Conservation (phyloP, 2,797 vertebrate genomes). For the Simalia tracyae region DNA sequence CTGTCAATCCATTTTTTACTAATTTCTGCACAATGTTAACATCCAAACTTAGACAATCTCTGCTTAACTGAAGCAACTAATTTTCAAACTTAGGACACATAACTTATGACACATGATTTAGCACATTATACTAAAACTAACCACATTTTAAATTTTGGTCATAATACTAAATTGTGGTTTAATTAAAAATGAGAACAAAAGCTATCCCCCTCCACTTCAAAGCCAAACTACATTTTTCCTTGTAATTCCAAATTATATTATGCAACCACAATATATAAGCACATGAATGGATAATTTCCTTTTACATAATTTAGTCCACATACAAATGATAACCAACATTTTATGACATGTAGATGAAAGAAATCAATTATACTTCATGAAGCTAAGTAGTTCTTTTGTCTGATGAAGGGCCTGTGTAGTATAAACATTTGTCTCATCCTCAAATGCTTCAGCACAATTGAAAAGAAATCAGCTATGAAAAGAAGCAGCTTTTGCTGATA, state of each 20-base stretch:
- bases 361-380: background rate
- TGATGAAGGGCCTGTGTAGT: background rate
- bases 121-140: background rate
- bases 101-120: background rate
- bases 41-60: background rate
- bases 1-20: background rate
- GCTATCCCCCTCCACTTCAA: background rate
- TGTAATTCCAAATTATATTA: background rate
- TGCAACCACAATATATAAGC: background rate
- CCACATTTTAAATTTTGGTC: background rate
- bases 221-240: background rate
- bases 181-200: background rate
- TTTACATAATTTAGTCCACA: background rate
- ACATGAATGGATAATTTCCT: background rate
- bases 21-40: background rate
- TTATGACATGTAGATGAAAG: background rate
- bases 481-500: background rate
- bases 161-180: background rate
- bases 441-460: background rate
- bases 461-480: background rate
- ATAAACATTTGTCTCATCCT: conserved; percentile 4
- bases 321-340: background rate
- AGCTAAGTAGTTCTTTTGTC: background rate
- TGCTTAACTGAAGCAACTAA: background rate
- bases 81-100: background rate